A percentile compares a stretch with the other conserved stretches of the same genome.
Evolutionary conservation across 2,113 vertebrate species (phyloP).

Genomic region (Eptatretus burgeri): DNA sequence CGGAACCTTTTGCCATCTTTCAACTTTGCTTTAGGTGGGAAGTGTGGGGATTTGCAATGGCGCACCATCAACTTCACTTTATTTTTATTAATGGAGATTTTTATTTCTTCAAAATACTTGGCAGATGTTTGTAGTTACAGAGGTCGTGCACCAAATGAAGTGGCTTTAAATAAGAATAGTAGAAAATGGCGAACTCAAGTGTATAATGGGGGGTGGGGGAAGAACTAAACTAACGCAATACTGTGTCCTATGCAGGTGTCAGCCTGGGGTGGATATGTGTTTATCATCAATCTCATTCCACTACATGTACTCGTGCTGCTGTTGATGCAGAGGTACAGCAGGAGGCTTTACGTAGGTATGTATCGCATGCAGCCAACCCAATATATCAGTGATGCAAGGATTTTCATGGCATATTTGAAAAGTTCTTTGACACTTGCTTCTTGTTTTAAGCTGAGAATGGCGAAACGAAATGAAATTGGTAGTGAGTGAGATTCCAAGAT

Average conservation of each 20-base stretch:
- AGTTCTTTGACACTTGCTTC: background rate
- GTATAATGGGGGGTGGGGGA: too few relatives aligned
- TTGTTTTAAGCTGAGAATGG: background rate
- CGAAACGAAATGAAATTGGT: background rate
- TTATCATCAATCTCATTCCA: slow-evolving; percentile 96
- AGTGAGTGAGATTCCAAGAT: background rate
- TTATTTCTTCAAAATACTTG: too few relatives aligned
- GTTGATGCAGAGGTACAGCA: slow-evolving; percentile 91
- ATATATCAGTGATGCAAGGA: background rate
- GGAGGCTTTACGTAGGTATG: slow-evolving; percentile 87
- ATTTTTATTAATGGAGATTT: too few relatives aligned
- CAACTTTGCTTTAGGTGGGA: too few relatives aligned
- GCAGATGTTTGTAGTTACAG: too few relatives aligned
- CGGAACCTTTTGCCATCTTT: too few relatives aligned
- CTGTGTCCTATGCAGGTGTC: slow-evolving; percentile 31
- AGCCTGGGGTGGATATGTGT: slow-evolving; percentile 96
- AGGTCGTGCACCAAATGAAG: too few relatives aligned
- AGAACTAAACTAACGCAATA: too few relatives aligned
- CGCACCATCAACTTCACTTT: too few relatives aligned
- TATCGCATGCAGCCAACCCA: slow-evolving; percentile 6
- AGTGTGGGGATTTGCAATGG: too few relatives aligned
- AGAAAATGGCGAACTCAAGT: too few relatives aligned
- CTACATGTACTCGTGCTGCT: slow-evolving; percentile 84
- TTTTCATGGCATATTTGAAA: background rate
- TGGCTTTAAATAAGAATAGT: too few relatives aligned